Evolutionary conservation across 2,113 vertebrate genomes (phyloP), one percentile per base, ranked within the genome.

Genomic region (Pomatorhinus ruficollis): DNA sequence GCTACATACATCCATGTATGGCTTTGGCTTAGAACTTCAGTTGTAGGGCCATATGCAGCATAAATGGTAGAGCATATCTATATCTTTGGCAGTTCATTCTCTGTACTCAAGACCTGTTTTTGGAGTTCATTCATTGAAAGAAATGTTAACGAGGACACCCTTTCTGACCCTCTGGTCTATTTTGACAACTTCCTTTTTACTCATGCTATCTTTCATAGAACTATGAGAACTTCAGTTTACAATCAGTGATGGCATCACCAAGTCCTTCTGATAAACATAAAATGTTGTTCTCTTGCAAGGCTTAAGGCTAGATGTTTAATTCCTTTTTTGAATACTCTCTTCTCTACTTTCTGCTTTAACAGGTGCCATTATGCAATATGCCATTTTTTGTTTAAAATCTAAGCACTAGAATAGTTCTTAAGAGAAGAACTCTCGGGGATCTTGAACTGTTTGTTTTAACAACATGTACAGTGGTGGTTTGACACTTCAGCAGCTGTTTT

Each of bases 211-310:
- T 63, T 66, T 75, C 50, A 30, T 70, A 42, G 42, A 78, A 7
- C 25, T 90, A 1, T 49, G n/a, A 88, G 61, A 68, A 60, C 24
- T 61, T 54, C 19, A 54, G 27, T 72, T 79, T 68, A 35, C 54
- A 68, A 22, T 11, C 0, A 0, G 23, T 71, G 45, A 49, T 66
- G n/a, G 24, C 49, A 44, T 49, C 7, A 6, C 8, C 15, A 33
- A 30, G 30, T 85, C 70, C 33, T 91, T 65, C 53, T 85, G 53
- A 74, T 70, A 24, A 52, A 50, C 19, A 9, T 40, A 27, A 72
- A 89, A 57, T 57, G 24, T 54, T 71, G 33, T 42, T 47, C 31
- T 81, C 3, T 5, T 72, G 15, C 23, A 79, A 82, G 35, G 31
- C 25, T 68, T 76, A 76, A 72, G 44, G 22, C 12, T 49, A 35